These are phyloP conservation scores for Prinia subflava DNA, from an alignment of 2,113 vertebrate species.

Conservation along the genomic window DNA sequence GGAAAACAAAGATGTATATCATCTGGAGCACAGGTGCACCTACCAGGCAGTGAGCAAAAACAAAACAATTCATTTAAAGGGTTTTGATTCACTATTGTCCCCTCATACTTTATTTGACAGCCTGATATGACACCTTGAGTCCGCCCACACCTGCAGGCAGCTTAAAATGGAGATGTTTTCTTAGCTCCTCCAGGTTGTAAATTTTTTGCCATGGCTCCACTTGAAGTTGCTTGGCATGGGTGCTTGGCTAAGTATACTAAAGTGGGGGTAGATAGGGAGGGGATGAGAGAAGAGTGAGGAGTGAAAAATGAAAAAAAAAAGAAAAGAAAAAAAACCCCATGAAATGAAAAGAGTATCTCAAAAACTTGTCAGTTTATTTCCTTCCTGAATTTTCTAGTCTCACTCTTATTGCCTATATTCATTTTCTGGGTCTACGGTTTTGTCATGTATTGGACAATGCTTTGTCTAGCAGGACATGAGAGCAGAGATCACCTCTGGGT, in stretches of 20 bases:
- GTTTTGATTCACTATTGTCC: conserved; percentile 25
- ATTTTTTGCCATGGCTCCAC: neutral
- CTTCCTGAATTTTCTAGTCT: neutral
- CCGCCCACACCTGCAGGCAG: neutral
- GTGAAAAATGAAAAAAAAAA: neutral
- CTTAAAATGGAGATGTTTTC: conserved; percentile 11
- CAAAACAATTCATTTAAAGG: conserved; percentile 36
- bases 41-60: neutral
- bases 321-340: too few relatives aligned
- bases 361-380: neutral
- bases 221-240: neutral
- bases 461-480: neutral
- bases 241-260: neutral
- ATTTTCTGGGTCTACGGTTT: neutral
- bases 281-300: neutral
- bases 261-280: neutral
- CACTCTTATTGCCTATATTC: accelerated
- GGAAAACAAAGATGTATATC: conserved; percentile 34
- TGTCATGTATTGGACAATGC: neutral
- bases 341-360: neutral
- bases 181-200: neutral
- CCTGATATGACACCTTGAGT: neutral
- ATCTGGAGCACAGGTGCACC: conserved; percentile 38
- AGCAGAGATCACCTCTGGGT: neutral
- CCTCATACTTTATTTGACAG: neutral